Base-by-base conservation (phyloP, 2,113 vertebrate species). In the Gymnocephalus cernua region DNA sequence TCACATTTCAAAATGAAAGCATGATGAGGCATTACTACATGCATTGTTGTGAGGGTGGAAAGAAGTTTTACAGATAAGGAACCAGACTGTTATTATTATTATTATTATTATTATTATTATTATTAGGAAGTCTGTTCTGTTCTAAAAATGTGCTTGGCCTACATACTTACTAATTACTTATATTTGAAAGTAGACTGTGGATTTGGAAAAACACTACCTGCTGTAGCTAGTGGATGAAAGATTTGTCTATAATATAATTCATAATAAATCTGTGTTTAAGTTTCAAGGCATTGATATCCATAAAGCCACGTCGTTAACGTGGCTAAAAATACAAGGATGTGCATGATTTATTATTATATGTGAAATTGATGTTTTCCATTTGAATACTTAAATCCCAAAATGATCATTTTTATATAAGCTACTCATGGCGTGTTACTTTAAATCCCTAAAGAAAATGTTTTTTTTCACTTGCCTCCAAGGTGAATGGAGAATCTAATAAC, bases 1-100 rank as follows among this genome's bases (percentile, higher is more conserved):
- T 62, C 78, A 61, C 50, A 77, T 88, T 80, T 77, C 44, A 27
- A 57, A 83, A 83, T 83, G 7, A 53, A 62, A 80, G 54, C 59
- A 57, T 16, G 41, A 50, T 41, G 35, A 73, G 58, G 23, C 23
- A 51, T 73, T 50, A 45, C 4, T 13, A 51, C 74, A 66, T 77
- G 77, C 44, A 38, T 70, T 74, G n/a, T 65, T 32, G 65, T 50
- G 12, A 69, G 44, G 38, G 67, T 11, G 66, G 21, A 16, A 3
- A 48, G 68, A 48, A 73, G 41, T 44, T 82, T 69, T 73, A 62
- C 32, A 65, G 66, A 48, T 74, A 77, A 78, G 78, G 59, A 75
- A 75, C 35, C 61, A 21, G n/a, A 71, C 16, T 38, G 3, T 50
- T 77, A 66, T 68, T 38, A 75, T 48, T 8, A 1, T 38, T 38